A percentile compares a stretch with the other conserved stretches of the same genome.
Evolutionary conservation across 2,797 vertebrate genomes (phyloP).

Genomic region (Spea hammondii): DNA sequence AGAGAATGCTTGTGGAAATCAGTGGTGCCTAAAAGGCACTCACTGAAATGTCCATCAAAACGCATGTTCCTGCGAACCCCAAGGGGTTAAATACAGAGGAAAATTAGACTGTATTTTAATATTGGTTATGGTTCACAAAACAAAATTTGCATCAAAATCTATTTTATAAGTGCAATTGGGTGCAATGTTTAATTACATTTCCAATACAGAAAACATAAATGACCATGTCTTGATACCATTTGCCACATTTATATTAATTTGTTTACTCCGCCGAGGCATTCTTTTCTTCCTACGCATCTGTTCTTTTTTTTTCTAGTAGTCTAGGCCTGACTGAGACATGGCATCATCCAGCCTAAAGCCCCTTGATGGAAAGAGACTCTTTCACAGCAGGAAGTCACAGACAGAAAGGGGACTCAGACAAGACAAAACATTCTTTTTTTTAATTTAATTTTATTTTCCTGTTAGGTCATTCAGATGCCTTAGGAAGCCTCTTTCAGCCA

Average conservation of each 20-base stretch:
- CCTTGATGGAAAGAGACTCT: constrained; percentile 38
- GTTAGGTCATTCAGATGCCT: constrained; percentile 7
- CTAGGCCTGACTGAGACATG: constrained; percentile 37
- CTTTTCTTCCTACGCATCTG: constrained; percentile 36
- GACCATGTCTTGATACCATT: constrained; percentile 15
- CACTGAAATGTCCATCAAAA: too few relatives aligned
- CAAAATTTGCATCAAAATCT: background rate
- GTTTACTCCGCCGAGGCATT: constrained; percentile 5
- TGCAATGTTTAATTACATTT: background rate
- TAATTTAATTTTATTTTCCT: background rate
- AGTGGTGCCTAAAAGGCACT: too few relatives aligned
- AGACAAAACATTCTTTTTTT: constrained; percentile 23
- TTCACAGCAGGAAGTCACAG: constrained; percentile 39
- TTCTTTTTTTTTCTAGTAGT: constrained; percentile 30
- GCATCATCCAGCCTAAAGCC: constrained; percentile 41
- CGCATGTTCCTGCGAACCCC: too few relatives aligned
- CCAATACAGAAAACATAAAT: constrained; percentile 11
- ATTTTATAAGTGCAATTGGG: background rate
- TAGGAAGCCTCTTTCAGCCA: constrained; percentile 9
- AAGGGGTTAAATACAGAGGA: too few relatives aligned
- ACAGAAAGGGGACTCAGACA: constrained; percentile 28
- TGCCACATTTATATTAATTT: constrained; percentile 23
- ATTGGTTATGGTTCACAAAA: too few relatives aligned
- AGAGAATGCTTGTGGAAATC: too few relatives aligned
- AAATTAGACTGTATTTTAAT: too few relatives aligned